Evolutionary conservation across 2,888 invertebrate genomes (phyloP).

Genomic region (Nomada goodeniana): DNA sequence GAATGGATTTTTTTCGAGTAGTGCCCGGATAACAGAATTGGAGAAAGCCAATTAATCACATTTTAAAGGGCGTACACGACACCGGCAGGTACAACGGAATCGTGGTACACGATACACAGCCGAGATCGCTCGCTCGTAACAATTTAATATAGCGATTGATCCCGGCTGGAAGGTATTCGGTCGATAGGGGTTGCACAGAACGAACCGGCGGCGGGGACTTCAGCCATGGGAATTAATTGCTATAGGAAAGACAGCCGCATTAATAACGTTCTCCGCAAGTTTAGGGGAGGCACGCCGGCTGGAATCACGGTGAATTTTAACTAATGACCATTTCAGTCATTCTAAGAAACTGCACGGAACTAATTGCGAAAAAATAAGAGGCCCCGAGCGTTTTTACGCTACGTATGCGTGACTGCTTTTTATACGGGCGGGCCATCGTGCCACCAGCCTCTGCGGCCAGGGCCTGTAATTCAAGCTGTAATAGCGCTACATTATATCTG

Average conservation of each 20-base stretch:
- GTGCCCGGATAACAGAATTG: slow-evolving; percentile 21
- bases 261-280: slow-evolving; percentile 8
- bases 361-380: slow-evolving; percentile 58
- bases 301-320: slow-evolving; percentile 28
- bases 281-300: not conserved
- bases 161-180: not conserved
- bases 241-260: slow-evolving; percentile 30
- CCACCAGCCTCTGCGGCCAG: slow-evolving; percentile 34
- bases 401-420: slow-evolving; percentile 53
- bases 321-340: slow-evolving; percentile 40
- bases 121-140: slow-evolving; percentile 42
- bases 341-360: slow-evolving; percentile 47
- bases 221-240: slow-evolving; percentile 34
- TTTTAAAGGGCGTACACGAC: slow-evolving; percentile 25
- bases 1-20: slow-evolving; percentile 36
- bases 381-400: slow-evolving; percentile 15
- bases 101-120: slow-evolving; percentile 11
- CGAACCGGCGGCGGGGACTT: not conserved
- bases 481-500: slow-evolving; percentile 56
- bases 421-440: slow-evolving; percentile 49
- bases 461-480: slow-evolving; percentile 57
- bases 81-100: not conserved
- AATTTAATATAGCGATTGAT: slow-evolving; percentile 47
- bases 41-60: slow-evolving; percentile 38
- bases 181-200: not conserved